Percentiles rank a stretch among this genome's conserved stretches.
phyloP scores from a whole-genome alignment of 1,140 invertebrate genomes.

The Metaphire vulgaris region DNA sequence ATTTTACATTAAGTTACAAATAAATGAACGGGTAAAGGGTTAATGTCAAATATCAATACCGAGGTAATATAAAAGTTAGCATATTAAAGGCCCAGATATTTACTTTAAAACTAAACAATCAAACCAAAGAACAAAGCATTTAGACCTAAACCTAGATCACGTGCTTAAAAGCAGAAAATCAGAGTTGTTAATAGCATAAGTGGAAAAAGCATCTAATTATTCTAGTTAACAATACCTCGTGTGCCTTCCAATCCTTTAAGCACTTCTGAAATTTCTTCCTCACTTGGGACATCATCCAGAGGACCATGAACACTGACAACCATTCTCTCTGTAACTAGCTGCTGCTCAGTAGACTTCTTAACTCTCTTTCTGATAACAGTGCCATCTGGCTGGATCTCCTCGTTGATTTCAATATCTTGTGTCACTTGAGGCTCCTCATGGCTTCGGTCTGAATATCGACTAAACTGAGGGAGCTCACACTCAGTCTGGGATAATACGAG shows the following conservation, averaged over 20 bases:
- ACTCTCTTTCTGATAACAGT: constrained; percentile 35
- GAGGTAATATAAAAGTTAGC: too few relatives aligned
- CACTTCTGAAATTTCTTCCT: constrained; percentile 4
- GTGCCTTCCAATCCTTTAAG: background rate
- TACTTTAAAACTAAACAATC: too few relatives aligned
- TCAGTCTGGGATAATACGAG: background rate
- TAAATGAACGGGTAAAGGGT: too few relatives aligned
- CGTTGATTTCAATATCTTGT: constrained; percentile 41
- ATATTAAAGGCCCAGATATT: too few relatives aligned
- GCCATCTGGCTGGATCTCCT: constrained; percentile 42
- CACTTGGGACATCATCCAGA: background rate
- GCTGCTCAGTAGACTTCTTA: constrained; percentile 28
- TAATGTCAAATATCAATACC: too few relatives aligned
- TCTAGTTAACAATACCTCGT: background rate
- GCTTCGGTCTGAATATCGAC: constrained; percentile 7
- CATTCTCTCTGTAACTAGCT: constrained; percentile 12
- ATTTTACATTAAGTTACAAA: too few relatives aligned
- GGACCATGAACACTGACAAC: background rate
- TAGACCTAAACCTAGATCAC: too few relatives aligned
- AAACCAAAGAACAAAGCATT: too few relatives aligned
- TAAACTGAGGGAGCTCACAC: constrained; percentile 7
- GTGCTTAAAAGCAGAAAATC: too few relatives aligned
- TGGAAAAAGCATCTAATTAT: too few relatives aligned
- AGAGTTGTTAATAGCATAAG: too few relatives aligned
- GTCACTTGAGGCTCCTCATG: constrained; percentile 36